A percentile compares a stretch with the other conserved stretches of the same genome.
Evolutionary conservation across 2,888 invertebrate genomes (phyloP).

Genomic region (Seira musarum): DNA sequence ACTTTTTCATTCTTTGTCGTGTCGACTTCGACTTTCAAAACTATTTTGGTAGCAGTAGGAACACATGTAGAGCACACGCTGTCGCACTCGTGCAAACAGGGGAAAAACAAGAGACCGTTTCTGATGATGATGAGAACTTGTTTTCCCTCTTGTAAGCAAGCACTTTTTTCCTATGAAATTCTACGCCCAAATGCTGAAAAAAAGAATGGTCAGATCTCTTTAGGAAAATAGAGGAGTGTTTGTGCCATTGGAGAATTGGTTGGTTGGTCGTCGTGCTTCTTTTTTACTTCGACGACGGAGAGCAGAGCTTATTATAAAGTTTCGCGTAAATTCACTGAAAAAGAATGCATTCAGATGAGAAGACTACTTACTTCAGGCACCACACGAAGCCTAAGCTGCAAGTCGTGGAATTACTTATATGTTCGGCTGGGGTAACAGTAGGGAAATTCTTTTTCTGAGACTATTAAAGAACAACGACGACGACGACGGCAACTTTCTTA

Average conservation of each 20-base stretch:
- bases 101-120: background rate
- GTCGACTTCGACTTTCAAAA: background rate
- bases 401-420: background rate
- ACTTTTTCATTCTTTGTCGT: slow-evolving; percentile 13
- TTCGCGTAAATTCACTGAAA: background rate
- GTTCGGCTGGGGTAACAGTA: background rate
- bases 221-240: background rate
- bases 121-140: slow-evolving; percentile 9
- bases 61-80: slow-evolving; percentile 17
- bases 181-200: background rate
- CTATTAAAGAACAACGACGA: slow-evolving; percentile 7
- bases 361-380: too few relatives aligned
- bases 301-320: slow-evolving; percentile 4
- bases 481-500: slow-evolving; percentile 38
- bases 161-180: background rate
- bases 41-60: background rate
- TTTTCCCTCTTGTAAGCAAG: slow-evolving; percentile 5
- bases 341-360: slow-evolving; percentile 1
- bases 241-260: slow-evolving; percentile 7
- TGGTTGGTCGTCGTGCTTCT: background rate
- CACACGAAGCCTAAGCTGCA: background rate
- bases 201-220: background rate
- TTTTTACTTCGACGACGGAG: background rate
- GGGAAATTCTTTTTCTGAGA: background rate
- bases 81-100: background rate